These are phyloP conservation scores for Brachyalestes nurse DNA, from an alignment of 2,797 vertebrate species.

Conservation along the genomic window DNA sequence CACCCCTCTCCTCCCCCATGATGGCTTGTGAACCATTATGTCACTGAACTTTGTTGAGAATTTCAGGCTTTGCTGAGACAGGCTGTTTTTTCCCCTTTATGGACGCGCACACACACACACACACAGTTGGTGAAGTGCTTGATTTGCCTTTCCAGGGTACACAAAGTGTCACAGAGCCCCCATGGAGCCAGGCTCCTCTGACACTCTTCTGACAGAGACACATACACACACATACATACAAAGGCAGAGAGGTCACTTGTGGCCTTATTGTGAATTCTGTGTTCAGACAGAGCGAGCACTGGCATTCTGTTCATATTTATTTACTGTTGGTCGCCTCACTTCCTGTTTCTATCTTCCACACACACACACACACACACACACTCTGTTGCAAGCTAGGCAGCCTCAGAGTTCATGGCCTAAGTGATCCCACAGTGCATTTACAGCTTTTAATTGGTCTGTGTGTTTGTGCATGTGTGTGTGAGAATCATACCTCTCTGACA, in stretches of 20 bases:
- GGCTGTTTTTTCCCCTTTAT: conserved; percentile 34
- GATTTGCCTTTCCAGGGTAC: not conserved
- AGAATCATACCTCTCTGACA: not conserved
- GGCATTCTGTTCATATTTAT: conserved; percentile 29
- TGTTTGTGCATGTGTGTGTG: not conserved
- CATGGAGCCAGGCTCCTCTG: not conserved
- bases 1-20: not conserved
- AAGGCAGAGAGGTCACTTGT: not conserved
- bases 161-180: conserved; percentile 5
- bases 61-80: conserved; percentile 57
- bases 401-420: conserved; percentile 6
- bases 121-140: not conserved
- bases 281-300: not conserved
- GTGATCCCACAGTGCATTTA: conserved; percentile 24
- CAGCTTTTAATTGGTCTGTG: conserved; percentile 22
- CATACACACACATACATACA: not conserved
- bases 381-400: not conserved
- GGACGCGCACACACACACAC: conserved; percentile 17
- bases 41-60: conserved; percentile 43
- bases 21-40: not conserved
- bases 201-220: not conserved
- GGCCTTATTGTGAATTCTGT: conserved; percentile 25
- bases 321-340: not conserved
- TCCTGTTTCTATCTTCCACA: conserved; percentile 12
- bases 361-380: conserved; percentile 27